Conservation (phyloP, 2,888 invertebrate genomes). For the Polydrusus tereticollis region DNA sequence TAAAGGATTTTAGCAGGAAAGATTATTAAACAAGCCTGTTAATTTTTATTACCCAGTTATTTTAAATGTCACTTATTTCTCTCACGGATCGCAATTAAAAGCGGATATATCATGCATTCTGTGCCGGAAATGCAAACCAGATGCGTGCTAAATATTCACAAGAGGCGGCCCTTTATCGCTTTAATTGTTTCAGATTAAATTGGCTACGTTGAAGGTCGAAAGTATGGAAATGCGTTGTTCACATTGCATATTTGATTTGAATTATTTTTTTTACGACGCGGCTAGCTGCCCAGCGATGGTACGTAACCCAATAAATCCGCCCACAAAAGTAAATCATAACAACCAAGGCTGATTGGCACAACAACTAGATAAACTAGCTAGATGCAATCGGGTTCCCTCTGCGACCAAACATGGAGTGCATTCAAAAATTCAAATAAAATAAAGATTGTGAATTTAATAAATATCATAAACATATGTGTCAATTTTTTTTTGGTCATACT, state of each 20-base stretch:
- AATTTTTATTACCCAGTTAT: not conserved
- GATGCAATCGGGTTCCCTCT: too few relatives aligned
- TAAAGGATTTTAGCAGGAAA: too few relatives aligned
- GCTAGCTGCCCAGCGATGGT: not conserved
- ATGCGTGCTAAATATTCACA: conserved; percentile 37
- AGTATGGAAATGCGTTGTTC: not conserved
- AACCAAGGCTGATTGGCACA: not conserved
- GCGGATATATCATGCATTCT: conserved; percentile 40
- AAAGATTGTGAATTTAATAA: too few relatives aligned
- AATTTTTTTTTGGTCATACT: too few relatives aligned
- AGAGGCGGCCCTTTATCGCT: conserved; percentile 34
- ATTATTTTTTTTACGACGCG: too few relatives aligned
- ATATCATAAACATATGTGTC: too few relatives aligned
- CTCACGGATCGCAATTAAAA: conserved; percentile 26
- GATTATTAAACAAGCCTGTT: too few relatives aligned
- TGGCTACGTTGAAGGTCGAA: not conserved
- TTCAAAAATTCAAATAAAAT: too few relatives aligned
- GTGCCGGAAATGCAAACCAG: conserved; percentile 35
- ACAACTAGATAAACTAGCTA: not conserved
- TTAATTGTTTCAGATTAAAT: not conserved
- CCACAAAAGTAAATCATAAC: not conserved
- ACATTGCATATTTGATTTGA: too few relatives aligned
- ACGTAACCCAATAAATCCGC: not conserved
- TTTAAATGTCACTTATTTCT: conserved; percentile 14
- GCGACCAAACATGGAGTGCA: too few relatives aligned